Conservation (phyloP, 2,797 vertebrate genomes). For the Scarus forsteni region DNA sequence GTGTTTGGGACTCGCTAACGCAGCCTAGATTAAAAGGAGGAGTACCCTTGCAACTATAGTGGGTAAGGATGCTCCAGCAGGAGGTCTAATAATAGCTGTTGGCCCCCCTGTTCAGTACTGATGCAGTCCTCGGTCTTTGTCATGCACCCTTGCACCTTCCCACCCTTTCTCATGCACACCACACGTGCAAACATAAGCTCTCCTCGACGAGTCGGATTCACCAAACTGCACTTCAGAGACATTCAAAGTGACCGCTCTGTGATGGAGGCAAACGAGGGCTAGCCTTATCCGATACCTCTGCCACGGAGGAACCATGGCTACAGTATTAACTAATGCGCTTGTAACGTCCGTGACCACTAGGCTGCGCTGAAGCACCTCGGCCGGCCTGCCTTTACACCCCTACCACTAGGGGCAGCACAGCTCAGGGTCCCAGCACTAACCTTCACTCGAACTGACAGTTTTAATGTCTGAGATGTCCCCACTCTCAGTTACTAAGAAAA, state of each 20-base stretch:
- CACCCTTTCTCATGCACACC: slow-evolving; percentile 15
- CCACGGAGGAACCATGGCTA: slow-evolving; percentile 51
- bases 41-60: slow-evolving; percentile 18
- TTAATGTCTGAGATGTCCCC: slow-evolving; percentile 50
- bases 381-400: slow-evolving; percentile 81
- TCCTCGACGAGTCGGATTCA: slow-evolving; percentile 34
- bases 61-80: slow-evolving; percentile 23
- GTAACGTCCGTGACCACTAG: slow-evolving; percentile 63
- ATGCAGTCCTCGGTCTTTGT: slow-evolving; percentile 31
- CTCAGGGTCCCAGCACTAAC: slow-evolving; percentile 74
- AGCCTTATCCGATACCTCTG: slow-evolving; percentile 70
- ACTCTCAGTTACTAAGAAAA: slow-evolving; percentile 32
- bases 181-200: slow-evolving; percentile 12
- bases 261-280: slow-evolving; percentile 52
- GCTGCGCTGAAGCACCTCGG: slow-evolving; percentile 63
- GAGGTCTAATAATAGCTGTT: slow-evolving; percentile 28
- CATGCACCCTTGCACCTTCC: slow-evolving; percentile 17
- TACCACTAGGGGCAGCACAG: slow-evolving; percentile 77
- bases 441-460: slow-evolving; percentile 45
- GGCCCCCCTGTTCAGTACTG: slow-evolving; percentile 27
- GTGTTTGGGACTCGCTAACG: slow-evolving; percentile 14
- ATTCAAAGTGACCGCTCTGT: slow-evolving; percentile 62
- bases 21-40: slow-evolving; percentile 14
- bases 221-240: slow-evolving; percentile 61
- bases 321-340: slow-evolving; percentile 61